Base-by-base conservation (phyloP, 2,888 invertebrate genomes). In the Heterodera filipjevi region DNA sequence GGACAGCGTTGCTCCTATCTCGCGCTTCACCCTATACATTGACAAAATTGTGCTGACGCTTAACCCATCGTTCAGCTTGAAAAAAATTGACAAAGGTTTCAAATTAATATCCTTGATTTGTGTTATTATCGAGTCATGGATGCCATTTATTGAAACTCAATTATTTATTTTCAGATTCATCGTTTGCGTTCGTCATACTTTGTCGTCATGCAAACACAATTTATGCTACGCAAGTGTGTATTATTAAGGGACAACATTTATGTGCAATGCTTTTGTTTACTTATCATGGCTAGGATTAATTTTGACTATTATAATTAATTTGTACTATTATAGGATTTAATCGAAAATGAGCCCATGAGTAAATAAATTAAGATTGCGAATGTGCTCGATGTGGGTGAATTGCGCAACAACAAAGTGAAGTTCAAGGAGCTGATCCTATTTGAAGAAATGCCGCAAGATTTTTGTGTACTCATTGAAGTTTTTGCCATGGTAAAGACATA, bases 1-100 rank as follows among this genome's bases (percentile, higher is more conserved):
- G 32, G 59, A 39, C 1, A 46, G 68, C 32, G 59, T 59, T 27
- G 27, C 22, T 27, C n/a, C 59, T 59, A 5, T 32, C 8, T n/a
- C 49, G 66, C 44, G 64, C 32, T 49, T 33, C n/a, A 75, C 66
- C 10, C 75, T 75, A 2, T 59, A 44, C 75, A 75, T 75, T 64
- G 75, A 75, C 46, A 75, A 75, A 19, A 46, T 75, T 32, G 64
- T 75, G 19, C 64, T 75, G n/a, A 19, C 39, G 49, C 49, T 75
- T 64, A 75, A 75, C 59, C 75, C 75, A 3, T 75, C 75, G 22
- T 75, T 75, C 35, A 75, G 75, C n/a, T 53, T 75, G 33, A 75
- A 75, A 30, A 75, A 75, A 59, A 75, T 75, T 35, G 75, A 75
- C 35, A 75, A 75, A 75, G 75, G 75, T 75, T 64, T 46, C 12